Evolutionary conservation across 2,888 invertebrate genomes (phyloP).

Genomic region (Carabus problematicus): DNA sequence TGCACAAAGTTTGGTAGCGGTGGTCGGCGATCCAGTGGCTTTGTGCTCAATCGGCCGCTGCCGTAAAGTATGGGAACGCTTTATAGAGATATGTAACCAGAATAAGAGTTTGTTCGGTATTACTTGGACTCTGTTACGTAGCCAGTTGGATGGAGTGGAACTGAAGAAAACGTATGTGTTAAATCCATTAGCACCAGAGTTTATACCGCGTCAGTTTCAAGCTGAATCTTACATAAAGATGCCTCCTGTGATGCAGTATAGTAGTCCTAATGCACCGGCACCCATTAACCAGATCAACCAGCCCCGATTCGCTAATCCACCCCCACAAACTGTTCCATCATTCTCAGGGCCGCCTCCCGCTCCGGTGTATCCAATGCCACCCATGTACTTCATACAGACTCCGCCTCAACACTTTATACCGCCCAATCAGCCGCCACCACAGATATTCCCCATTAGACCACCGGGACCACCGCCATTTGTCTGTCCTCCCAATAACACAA

Average conservation of each 20-base stretch:
- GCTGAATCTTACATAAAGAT: conserved; percentile 60
- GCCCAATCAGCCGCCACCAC: conserved; percentile 33
- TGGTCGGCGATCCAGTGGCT: conserved; percentile 85
- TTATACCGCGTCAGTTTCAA: conserved; percentile 70
- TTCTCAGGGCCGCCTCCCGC: conserved; percentile 44
- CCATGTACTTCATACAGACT: conserved; percentile 44
- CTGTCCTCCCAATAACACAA: conserved; percentile 43
- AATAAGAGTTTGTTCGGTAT: conserved; percentile 76
- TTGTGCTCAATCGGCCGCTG: conserved; percentile 82
- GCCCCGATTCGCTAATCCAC: conserved; percentile 43
- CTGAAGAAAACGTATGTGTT: conserved; percentile 76
- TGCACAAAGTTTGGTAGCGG: conserved; percentile 82
- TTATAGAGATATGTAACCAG: conserved; percentile 74
- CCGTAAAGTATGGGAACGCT: conserved; percentile 81
- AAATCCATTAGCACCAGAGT: conserved; percentile 84
- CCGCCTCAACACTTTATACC: conserved; percentile 39
- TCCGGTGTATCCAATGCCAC: conserved; percentile 43
- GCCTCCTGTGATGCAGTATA: conserved; percentile 41
- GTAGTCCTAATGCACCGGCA: conserved; percentile 42
- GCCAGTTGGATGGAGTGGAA: conserved; percentile 76
- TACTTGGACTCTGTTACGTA: conserved; percentile 71
- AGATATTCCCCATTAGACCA: conserved; percentile 42
- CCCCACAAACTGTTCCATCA: conserved; percentile 45
- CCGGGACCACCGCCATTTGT: conserved; percentile 44
- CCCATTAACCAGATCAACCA: conserved; percentile 44